phyloP scores from a whole-genome alignment of 2,797 vertebrate genomes.

The Aselliscus stoliczkanus region DNA sequence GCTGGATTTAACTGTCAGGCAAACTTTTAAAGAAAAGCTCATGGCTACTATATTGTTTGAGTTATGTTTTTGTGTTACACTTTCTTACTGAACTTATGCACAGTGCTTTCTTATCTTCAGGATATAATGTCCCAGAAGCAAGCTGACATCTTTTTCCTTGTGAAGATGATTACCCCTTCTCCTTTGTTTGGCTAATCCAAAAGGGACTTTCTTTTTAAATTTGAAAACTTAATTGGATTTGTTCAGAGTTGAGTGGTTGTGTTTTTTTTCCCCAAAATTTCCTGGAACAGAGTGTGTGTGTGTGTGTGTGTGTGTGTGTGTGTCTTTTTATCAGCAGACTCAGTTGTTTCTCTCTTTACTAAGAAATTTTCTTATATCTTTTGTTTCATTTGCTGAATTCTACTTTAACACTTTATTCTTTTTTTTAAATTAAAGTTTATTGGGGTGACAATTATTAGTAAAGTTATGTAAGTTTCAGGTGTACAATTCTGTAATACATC shows the following conservation, averaged over 20 bases:
- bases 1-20: not conserved
- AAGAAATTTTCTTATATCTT: not conserved
- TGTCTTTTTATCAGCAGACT: not conserved
- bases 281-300: not conserved
- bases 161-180: not conserved
- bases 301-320: no score
- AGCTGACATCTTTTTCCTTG: not conserved
- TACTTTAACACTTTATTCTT: not conserved
- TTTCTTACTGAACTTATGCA: not conserved
- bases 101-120: not conserved
- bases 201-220: not conserved
- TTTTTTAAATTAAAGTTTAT: no score
- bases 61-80: not conserved
- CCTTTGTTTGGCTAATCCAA: not conserved
- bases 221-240: not conserved
- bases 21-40: not conserved
- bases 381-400: not conserved
- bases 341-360: not conserved
- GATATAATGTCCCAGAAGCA: not conserved
- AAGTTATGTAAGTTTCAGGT: no score
- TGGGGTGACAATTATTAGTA: no score
- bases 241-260: not conserved
- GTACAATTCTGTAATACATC: no score
- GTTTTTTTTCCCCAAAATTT: conserved; percentile 23
- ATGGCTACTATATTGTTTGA: not conserved